Evolutionary conservation across 2,797 vertebrate genomes (phyloP).

Genomic region (Labroides dimidiatus): DNA sequence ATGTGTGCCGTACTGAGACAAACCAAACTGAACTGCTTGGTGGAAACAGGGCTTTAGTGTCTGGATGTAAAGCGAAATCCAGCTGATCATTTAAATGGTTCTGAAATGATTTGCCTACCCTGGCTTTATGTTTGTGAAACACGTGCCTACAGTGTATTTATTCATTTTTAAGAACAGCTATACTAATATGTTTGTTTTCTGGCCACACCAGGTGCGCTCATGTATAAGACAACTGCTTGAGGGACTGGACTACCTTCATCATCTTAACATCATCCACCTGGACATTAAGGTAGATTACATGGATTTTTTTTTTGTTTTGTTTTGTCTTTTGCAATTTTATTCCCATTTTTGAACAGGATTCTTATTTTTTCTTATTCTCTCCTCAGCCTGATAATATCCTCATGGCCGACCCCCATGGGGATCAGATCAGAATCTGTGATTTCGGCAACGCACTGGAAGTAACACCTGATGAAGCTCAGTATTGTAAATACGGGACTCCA

Average conservation of each 20-base stretch:
- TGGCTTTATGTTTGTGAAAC: background rate
- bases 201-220: slow-evolving; percentile 84
- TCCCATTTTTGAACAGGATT: background rate
- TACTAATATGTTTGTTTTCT: slow-evolving; percentile 14
- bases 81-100: background rate
- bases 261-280: slow-evolving; percentile 83
- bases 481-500: slow-evolving; percentile 95
- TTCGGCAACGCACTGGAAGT: slow-evolving; percentile 92
- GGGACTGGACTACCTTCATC: slow-evolving; percentile 89
- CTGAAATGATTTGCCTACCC: background rate
- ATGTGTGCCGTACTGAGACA: no score
- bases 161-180: background rate
- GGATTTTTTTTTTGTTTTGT: background rate
- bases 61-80: background rate
- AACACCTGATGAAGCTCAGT: slow-evolving; percentile 89
- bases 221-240: slow-evolving; percentile 92
- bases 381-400: slow-evolving; percentile 95
- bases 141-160: background rate
- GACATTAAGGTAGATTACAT: slow-evolving; percentile 84
- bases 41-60: no score
- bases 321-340: background rate
- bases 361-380: slow-evolving; percentile 11
- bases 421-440: slow-evolving; percentile 95
- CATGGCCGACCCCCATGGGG: slow-evolving; percentile 88
- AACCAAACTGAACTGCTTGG: no score